Base-by-base conservation (phyloP, 2,113 vertebrate species). In the Leuciscus idus region DNA sequence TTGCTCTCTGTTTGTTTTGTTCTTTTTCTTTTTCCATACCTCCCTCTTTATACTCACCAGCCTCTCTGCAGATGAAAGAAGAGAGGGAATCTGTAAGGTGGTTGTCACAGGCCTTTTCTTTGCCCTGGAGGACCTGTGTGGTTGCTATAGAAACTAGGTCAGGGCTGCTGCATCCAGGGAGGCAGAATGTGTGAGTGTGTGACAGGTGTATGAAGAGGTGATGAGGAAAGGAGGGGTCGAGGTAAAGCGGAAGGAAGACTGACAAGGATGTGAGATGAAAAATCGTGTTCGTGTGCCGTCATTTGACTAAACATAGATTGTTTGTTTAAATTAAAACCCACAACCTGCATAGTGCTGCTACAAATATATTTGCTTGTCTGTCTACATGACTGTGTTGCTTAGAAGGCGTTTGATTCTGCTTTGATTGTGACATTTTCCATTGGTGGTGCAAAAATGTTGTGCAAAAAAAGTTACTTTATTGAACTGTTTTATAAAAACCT, bases 81-180 rank as follows among this genome's bases (percentile, higher is more conserved):
- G 76, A 88, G 62, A 85, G 86, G 91, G 84, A 89, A 88, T 87
- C 85, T 81, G 84, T 62, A 73, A 57, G 80, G 64, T 87, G 79
- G 79, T 80, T 86, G 91, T 88, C 87, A 83, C 85, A 76, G 55
- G 87, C 88, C 87, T 80, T 6, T 15, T 85, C 81, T 87, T 84
- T 70, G 50, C 74, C 81, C 84, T 84, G 81, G 77, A 82, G 89
- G 77, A 78, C 84, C 55, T 78, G 77, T 85, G 33, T 33, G 77
- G 90, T 94, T 90, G 61, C 92, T 88, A 94, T 95, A 93, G 94
- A 90, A 93, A 95, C 94, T 92, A 86, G 88, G 90, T 93, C 92
- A 92, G 91, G 89, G 89, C 92, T 82, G 88, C 21, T 1, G 91
- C 90, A 93, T 88, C 89, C 90, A 86, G 88, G 86, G 89, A 90